Conservation (phyloP, 2,113 vertebrate genomes). For the Micronisus gabar region DNA sequence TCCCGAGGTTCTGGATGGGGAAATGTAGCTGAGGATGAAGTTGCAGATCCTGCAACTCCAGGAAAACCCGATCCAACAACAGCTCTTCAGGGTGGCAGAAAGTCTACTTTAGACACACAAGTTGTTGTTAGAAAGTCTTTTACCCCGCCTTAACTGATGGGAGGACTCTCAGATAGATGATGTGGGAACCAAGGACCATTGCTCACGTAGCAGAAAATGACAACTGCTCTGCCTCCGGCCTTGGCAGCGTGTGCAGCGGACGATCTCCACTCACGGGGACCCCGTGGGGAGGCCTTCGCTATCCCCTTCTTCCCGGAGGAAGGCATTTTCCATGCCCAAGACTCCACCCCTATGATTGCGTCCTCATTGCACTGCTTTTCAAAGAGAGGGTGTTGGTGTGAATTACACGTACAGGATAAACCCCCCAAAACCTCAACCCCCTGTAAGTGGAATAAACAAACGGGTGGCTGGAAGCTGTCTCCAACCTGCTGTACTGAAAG, state of each 20-base stretch:
- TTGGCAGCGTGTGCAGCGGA: background rate
- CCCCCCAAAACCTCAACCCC: background rate
- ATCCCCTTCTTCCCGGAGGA: background rate
- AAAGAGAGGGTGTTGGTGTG: background rate
- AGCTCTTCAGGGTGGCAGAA: background rate
- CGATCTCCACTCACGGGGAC: background rate
- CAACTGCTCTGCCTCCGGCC: background rate
- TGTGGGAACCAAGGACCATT: background rate
- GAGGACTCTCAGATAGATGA: background rate
- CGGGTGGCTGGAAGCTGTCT: background rate
- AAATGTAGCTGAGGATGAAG: background rate
- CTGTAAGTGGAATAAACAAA: background rate
- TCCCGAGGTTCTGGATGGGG: background rate
- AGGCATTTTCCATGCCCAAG: background rate
- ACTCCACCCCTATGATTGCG: accelerated
- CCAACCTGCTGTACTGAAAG: background rate
- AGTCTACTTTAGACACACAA: background rate
- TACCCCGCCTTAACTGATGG: background rate
- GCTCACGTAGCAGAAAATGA: background rate
- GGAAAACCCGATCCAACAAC: background rate
- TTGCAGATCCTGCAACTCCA: background rate
- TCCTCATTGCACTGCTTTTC: background rate
- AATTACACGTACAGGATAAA: background rate
- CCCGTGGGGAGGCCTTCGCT: accelerated
- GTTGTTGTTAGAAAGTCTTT: background rate